These are phyloP conservation scores for Hyles lineata DNA, from an alignment of 2,888 invertebrate species.

Conservation along the genomic window DNA sequence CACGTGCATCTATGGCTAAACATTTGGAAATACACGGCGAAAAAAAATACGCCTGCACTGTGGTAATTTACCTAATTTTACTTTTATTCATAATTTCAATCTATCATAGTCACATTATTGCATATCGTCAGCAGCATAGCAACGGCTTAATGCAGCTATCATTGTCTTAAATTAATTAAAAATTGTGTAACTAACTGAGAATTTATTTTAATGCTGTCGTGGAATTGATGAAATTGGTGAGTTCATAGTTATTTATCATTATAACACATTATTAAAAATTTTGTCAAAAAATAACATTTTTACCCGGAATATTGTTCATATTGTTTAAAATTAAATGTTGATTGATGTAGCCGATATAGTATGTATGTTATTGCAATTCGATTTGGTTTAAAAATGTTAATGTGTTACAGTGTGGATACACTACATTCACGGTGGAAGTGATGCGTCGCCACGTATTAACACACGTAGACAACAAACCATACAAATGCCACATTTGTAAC, in stretches of 20 bases:
- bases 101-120: background rate
- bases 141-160: background rate
- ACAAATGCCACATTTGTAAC: slow-evolving; percentile 87
- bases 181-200: background rate
- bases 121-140: background rate
- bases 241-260: background rate
- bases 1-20: slow-evolving; percentile 90
- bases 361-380: background rate
- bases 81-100: background rate
- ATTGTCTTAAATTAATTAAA: background rate
- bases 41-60: slow-evolving; percentile 87
- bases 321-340: background rate
- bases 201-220: slow-evolving; percentile 20
- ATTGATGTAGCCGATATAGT: background rate
- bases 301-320: background rate
- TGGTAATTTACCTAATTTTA: slow-evolving; percentile 66
- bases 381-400: too few relatives aligned
- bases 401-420: slow-evolving; percentile 87
- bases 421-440: slow-evolving; percentile 93
- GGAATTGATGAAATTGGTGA: slow-evolving; percentile 20
- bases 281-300: background rate
- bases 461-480: slow-evolving; percentile 80
- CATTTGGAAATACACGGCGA: slow-evolving; percentile 88
- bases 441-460: slow-evolving; percentile 90
- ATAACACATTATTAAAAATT: too few relatives aligned